Percentiles rank a stretch among this genome's conserved stretches.
Conservation (phyloP, 1,140 invertebrate species). For the Meloidogyne chitwoodi region DNA sequence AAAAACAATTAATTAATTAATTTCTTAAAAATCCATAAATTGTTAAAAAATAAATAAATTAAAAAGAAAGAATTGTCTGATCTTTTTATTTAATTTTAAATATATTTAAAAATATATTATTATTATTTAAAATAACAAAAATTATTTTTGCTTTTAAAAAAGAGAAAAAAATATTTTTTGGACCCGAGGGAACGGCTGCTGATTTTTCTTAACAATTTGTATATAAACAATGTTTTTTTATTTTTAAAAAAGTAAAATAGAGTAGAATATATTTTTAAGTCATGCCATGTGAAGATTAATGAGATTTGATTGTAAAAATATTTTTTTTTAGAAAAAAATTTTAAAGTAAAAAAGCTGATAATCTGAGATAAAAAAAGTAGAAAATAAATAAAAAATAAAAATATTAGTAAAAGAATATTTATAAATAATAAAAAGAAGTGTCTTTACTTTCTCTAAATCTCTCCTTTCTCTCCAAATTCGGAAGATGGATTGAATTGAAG, state of each 20-base stretch:
- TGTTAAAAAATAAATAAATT: too few species aligned
- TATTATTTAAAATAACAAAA: too few species aligned
- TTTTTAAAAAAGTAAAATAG: not conserved
- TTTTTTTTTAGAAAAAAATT: not conserved
- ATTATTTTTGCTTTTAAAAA: too few species aligned
- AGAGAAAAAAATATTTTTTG: not conserved
- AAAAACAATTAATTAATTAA: too few species aligned
- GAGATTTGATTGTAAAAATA: not conserved
- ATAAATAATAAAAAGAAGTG: not conserved
- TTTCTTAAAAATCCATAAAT: too few species aligned
- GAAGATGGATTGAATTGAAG: not conserved
- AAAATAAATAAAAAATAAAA: too few species aligned
- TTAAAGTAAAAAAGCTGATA: not conserved
- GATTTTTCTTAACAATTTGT: not conserved
- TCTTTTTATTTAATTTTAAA: too few species aligned
- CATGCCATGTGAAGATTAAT: not conserved
- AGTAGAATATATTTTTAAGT: not conserved
- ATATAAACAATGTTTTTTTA: not conserved
- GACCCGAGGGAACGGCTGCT: not conserved
- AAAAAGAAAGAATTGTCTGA: too few species aligned
- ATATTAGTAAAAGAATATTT: not conserved
- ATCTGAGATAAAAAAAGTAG: not conserved
- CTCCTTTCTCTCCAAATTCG: not conserved
- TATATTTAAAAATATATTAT: too few species aligned
- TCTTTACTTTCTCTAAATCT: not conserved